Conservation (phyloP, 2,888 invertebrate species). For the Nephrotoma appendiculata region DNA sequence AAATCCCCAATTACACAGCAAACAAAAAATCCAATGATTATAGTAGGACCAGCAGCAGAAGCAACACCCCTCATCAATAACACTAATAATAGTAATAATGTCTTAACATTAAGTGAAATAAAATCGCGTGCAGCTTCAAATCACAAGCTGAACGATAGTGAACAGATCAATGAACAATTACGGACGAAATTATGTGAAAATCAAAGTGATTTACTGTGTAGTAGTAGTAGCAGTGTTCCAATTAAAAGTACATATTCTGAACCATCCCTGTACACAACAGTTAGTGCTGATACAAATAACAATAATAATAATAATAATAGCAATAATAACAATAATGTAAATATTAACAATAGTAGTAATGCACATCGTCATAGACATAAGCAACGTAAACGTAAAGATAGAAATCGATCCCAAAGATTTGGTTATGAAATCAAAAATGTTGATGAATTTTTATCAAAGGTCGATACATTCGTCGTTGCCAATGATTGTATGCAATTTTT, state of each 20-base stretch:
- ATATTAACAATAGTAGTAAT: conserved; percentile 17
- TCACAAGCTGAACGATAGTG: neutral
- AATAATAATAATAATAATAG: neutral
- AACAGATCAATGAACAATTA: neutral
- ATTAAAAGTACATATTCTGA: conserved; percentile 30
- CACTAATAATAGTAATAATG: neutral
- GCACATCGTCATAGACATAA: conserved; percentile 24
- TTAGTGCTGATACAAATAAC: conserved; percentile 18
- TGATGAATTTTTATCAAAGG: conserved; percentile 63
- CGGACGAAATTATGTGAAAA: conserved; percentile 11
- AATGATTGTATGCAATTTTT: too few species aligned
- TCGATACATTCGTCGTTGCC: too few species aligned
- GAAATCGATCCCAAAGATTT: conserved; percentile 35
- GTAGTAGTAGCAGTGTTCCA: neutral
- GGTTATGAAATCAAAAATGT: conserved; percentile 71
- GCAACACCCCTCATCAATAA: neutral
- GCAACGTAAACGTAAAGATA: conserved; percentile 28
- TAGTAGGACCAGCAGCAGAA: neutral
- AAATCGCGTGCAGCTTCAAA: neutral
- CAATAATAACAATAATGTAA: neutral
- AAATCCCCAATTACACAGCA: neutral
- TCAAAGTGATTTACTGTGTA: conserved; percentile 7
- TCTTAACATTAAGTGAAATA: neutral
- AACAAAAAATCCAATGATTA: neutral
- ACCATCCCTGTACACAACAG: conserved; percentile 21